Evolutionary conservation across 23 tunicate genomes (phyloP).

Genomic region (Ascidia mentula): DNA sequence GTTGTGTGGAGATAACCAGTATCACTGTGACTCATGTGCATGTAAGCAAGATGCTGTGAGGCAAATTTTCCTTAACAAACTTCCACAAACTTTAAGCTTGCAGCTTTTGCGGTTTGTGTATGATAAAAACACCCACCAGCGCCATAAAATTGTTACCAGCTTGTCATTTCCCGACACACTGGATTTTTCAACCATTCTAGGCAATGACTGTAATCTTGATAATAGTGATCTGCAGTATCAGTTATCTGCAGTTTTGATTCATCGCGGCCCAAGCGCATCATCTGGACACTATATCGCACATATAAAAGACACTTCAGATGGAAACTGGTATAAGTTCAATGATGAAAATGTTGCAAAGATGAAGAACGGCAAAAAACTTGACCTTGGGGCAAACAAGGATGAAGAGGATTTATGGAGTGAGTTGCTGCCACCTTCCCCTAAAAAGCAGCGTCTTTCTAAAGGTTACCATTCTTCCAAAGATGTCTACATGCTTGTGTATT

Average conservation of each 20-base stretch:
- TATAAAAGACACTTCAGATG: conserved; percentile 39
- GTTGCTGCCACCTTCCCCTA: conserved; percentile 12
- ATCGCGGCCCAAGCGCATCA: conserved; percentile 80
- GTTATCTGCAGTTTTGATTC: conserved; percentile 80
- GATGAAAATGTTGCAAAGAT: conserved; percentile 76
- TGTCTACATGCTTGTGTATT: conserved; percentile 89
- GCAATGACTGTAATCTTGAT: neutral
- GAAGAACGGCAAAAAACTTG: conserved; percentile 63
- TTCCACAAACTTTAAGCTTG: conserved; percentile 62
- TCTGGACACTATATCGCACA: conserved; percentile 89
- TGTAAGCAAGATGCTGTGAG: conserved; percentile 73
- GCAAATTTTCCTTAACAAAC: conserved; percentile 51
- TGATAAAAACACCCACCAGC: conserved; percentile 45
- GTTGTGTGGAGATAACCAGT: conserved; percentile 71
- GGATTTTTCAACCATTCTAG: conserved; percentile 43
- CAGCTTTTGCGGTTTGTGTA: conserved; percentile 88
- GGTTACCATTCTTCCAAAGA: conserved; percentile 77
- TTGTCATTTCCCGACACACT: conserved; percentile 78
- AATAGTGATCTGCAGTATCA: conserved; percentile 28
- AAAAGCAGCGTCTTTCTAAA: conserved; percentile 47
- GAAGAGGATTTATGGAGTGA: conserved; percentile 35
- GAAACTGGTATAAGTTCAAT: conserved; percentile 70
- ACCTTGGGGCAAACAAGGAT: conserved; percentile 46
- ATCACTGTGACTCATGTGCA: conserved; percentile 56
- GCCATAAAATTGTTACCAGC: conserved; percentile 43